Percentiles rank a stretch among this genome's conserved stretches.
Conservation (phyloP, 92 coral and sea anemone species). For the Siderastrea siderea region DNA sequence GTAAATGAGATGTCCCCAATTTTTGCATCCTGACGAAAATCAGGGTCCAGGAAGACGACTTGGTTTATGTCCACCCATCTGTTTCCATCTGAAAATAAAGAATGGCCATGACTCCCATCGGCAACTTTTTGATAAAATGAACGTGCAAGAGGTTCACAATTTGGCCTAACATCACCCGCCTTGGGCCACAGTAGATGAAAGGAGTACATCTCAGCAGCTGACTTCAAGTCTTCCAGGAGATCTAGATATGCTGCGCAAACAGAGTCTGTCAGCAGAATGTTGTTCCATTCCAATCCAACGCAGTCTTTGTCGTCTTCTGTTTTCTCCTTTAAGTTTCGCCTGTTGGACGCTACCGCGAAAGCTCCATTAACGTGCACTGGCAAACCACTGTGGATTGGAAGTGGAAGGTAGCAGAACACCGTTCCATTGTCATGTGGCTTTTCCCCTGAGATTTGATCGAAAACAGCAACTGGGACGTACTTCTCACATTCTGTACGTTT, state of each 20-base stretch:
- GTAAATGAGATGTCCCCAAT: conserved; percentile 60
- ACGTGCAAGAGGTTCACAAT: conserved; percentile 36
- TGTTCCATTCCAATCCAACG: conserved; percentile 77
- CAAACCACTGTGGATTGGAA: conserved; percentile 87
- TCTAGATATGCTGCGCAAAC: conserved; percentile 70
- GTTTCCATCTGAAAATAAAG: conserved; percentile 67
- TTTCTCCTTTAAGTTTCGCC: conserved; percentile 77
- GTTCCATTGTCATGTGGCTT: conserved; percentile 31
- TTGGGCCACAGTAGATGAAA: conserved; percentile 77
- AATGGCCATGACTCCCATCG: not conserved
- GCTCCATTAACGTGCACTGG: conserved; percentile 88
- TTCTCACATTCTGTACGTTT: not conserved
- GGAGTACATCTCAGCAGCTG: not conserved
- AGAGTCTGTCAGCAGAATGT: conserved; percentile 62
- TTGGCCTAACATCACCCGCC: not conserved
- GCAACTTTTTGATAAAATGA: conserved; percentile 55
- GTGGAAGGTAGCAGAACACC: conserved; percentile 92
- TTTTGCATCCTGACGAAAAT: conserved; percentile 46
- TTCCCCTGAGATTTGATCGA: not conserved
- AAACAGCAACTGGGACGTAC: conserved; percentile 40
- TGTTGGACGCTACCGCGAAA: conserved; percentile 82
- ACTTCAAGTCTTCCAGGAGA: conserved; percentile 69
- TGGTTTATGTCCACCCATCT: conserved; percentile 62
- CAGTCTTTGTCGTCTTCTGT: conserved; percentile 81
- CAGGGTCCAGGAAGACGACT: conserved; percentile 67